Conservation (phyloP, 2,888 invertebrate species). For the Cerceris rybyensis region DNA sequence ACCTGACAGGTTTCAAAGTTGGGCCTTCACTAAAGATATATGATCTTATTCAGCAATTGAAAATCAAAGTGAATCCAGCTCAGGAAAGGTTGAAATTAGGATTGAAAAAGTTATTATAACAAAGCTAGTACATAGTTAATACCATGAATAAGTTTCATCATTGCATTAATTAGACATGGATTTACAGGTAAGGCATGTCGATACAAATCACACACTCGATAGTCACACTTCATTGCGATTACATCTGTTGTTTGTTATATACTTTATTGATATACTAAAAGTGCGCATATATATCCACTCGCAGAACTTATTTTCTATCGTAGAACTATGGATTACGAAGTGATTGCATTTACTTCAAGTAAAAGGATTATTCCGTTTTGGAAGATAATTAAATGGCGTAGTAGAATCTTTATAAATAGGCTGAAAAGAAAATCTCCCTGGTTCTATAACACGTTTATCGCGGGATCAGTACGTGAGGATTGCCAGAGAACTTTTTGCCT, state of each 20-base stretch:
- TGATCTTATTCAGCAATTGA: conserved; percentile 95
- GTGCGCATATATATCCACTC: conserved; percentile 16
- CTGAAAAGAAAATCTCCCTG: not conserved
- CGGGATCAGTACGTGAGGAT: no score
- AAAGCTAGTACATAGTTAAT: conserved; percentile 69
- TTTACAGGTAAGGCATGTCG: conserved; percentile 75
- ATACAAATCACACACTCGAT: conserved; percentile 60
- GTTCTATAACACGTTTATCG: not conserved
- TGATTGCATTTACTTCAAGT: conserved; percentile 28
- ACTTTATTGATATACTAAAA: conserved; percentile 47
- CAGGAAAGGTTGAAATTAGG: conserved; percentile 87
- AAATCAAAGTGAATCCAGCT: conserved; percentile 91
- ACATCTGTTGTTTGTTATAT: conserved; percentile 54
- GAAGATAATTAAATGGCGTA: conserved; percentile 10
- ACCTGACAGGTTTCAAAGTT: conserved; percentile 95
- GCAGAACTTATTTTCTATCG: conserved; percentile 14
- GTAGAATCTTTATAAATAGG: conserved; percentile 3
- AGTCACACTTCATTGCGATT: conserved; percentile 50
- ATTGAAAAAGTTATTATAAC: conserved; percentile 86
- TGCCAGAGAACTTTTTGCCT: no score
- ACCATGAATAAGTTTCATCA: conserved; percentile 65
- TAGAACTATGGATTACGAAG: conserved; percentile 15
- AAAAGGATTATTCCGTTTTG: conserved; percentile 43
- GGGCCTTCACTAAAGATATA: conserved; percentile 96
- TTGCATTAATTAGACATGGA: conserved; percentile 73